Evolutionary conservation across 1,140 invertebrate genomes (phyloP), one percentile per base, ranked within the genome.

Genomic region (Himalopsyche phryganea): DNA sequence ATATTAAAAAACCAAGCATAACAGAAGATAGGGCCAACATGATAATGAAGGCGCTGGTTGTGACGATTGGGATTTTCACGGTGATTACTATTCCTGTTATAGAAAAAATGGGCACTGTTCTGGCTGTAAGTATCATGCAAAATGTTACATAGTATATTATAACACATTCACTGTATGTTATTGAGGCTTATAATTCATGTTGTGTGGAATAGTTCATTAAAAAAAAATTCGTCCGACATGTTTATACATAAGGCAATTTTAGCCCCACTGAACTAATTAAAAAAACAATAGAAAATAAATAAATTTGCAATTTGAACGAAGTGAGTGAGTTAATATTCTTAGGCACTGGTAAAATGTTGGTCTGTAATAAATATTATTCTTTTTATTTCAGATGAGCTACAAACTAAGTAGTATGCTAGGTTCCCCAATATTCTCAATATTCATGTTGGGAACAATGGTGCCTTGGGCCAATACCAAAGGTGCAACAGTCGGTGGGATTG

Each of bases 351-450:
- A n/a, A n/a, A n/a, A n/a, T n/a, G n/a, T n/a, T n/a, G n/a, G n/a
- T n/a, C n/a, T n/a, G n/a, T n/a, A n/a, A n/a, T n/a, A n/a, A n/a
- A n/a, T n/a, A n/a, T n/a, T n/a, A n/a, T n/a, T n/a, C 15, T 40
- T 40, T 40, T 40, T 17, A 38, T 41, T 62, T 54, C 69, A 75
- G 61, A 50, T 75, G 32, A 69, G 60, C 7, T 75, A 74, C 76
- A 86, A 82, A 58, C 68, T 86, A 20, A 76, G 80, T 7, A 80
- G 82, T 10, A 84, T 87, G 42, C 86, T 85, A 0, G 83, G 82
- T 23, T 89, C 89, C 35, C 86, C 89, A 1, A 70, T 90, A 1
- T 75, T 90, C n/a, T 86, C 87, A 17, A 79, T 90, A 23, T 91
- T 91, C 60, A 83, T 85, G 1, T 69, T 91, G 0, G 89, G 88